These are phyloP conservation scores for Tragopan temminckii DNA, from an alignment of 2,797 vertebrate genomes.

Conservation along the genomic window DNA sequence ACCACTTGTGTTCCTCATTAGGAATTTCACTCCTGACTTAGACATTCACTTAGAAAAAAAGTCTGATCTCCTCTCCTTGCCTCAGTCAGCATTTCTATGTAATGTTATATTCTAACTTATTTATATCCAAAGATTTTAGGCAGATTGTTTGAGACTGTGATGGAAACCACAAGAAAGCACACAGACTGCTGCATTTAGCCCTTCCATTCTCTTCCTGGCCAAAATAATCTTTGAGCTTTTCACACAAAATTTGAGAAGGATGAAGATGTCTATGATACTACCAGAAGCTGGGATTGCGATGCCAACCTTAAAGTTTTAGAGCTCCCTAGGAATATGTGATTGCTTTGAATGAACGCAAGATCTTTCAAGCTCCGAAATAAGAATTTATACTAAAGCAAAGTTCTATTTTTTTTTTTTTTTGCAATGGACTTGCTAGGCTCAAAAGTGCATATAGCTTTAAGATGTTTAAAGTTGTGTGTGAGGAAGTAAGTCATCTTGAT, in stretches of 20 bases:
- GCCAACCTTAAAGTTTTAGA: not conserved
- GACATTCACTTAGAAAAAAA: not conserved
- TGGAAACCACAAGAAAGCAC: not conserved
- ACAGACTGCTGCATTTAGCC: not conserved
- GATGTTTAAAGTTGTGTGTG: not conserved
- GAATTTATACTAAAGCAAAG: not conserved
- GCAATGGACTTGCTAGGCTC: not conserved
- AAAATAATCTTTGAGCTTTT: not conserved
- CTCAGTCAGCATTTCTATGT: not conserved
- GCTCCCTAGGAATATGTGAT: fast-evolving
- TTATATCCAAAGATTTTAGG: not conserved
- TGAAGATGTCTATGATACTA: not conserved
- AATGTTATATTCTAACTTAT: not conserved
- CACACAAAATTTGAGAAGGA: not conserved
- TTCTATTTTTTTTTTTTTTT: not conserved
- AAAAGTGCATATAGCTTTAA: not conserved
- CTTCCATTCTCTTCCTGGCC: not conserved
- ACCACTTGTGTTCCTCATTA: fast-evolving
- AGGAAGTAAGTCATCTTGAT: not conserved
- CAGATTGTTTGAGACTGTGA: not conserved
- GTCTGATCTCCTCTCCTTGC: not conserved
- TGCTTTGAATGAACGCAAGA: not conserved
- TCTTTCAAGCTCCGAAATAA: not conserved
- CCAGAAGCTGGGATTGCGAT: not conserved
- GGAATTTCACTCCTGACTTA: fast-evolving